Evolutionary conservation across 2,888 invertebrate genomes (phyloP).

Genomic region (Caenorhabditis afra): DNA sequence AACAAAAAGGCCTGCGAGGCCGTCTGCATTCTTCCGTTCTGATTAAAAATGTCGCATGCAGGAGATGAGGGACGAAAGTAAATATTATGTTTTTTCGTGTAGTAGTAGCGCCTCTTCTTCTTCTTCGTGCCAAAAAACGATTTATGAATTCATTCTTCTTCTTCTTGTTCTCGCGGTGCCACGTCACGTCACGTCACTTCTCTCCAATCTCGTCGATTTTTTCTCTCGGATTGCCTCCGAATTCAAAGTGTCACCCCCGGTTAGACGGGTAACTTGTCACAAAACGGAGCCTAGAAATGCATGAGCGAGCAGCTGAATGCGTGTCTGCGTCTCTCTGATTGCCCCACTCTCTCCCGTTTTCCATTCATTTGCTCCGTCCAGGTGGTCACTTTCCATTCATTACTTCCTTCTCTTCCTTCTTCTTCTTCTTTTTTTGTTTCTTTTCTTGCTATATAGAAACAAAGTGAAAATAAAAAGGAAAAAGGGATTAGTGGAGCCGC

Average conservation of each 20-base stretch:
- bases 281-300: slow-evolving; percentile 47
- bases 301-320: slow-evolving; percentile 56
- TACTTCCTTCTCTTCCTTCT: slow-evolving; percentile 6
- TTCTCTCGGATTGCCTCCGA: slow-evolving; percentile 6
- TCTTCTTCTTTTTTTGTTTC: slow-evolving; percentile 4
- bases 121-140: too few species aligned
- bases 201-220: slow-evolving; percentile 23
- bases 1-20: slow-evolving; percentile 33
- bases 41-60: slow-evolving; percentile 56
- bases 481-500: slow-evolving; percentile 39
- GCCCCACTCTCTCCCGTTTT: slow-evolving; percentile 1
- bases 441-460: neutral
- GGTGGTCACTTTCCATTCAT: slow-evolving; percentile 42
- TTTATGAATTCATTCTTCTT: neutral
- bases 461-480: neutral
- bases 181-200: neutral
- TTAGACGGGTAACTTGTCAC: slow-evolving; percentile 57
- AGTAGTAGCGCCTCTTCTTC: slow-evolving; percentile 3
- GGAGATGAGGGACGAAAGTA: slow-evolving; percentile 26
- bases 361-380: slow-evolving; percentile 19
- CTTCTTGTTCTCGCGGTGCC: too few species aligned
- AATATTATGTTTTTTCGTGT: slow-evolving; percentile 38
- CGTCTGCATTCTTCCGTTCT: slow-evolving; percentile 47
- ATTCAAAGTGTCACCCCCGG: slow-evolving; percentile 39
- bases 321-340: slow-evolving; percentile 40